Evolutionary conservation across 2,113 vertebrate species (phyloP), one percentile per base, ranked within the genome.

Genomic region (Smithornis capensis): DNA sequence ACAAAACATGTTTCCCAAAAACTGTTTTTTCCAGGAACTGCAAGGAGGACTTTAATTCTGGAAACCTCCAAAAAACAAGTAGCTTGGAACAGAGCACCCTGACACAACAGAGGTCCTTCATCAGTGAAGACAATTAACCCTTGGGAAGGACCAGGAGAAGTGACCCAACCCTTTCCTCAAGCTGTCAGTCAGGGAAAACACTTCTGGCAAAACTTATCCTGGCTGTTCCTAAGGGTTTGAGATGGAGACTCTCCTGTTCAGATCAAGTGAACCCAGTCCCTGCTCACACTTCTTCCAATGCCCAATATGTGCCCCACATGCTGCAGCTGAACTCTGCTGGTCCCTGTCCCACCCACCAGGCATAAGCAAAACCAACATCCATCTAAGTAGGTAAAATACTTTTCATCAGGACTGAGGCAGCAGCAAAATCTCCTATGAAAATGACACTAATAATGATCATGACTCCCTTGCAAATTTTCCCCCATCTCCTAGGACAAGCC

Each of bases 301-400:
- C 37, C 27, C 33, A 29, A 1, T 0, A 4, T 0, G 2, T 27
- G 23, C 49, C 49, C 12, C 22, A n/a, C 24, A 17, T 52, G 35
- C 60, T 19, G 5, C 52, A 80, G 49, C 31, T 67, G 14, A 40
- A 6, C 62, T 45, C 74, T 40, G 25, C 35, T 75, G 13, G 7
- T 70, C 42, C 42, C 42, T 69, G 27, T 28, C 38, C 42, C 27
- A 21, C 10, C 53, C 59, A 44, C 19, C 55, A 73, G 21, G 13
- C 13, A 7, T 5, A 3, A 50, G 38, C 42, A 42, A 10, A 25
- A 42, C 3, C n/a, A 63, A 21, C 0, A 0, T 35, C 25, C 13
- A 50, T 29, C 7, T 24, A 24, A 37, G 21, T 7, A 16, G 16
- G 38, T 38, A 24, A 68, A 59, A 91, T 4, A 22, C 71, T 0